Evolutionary conservation across 2,888 invertebrate species (phyloP).

Genomic region (Troides oblongomaculatus): DNA sequence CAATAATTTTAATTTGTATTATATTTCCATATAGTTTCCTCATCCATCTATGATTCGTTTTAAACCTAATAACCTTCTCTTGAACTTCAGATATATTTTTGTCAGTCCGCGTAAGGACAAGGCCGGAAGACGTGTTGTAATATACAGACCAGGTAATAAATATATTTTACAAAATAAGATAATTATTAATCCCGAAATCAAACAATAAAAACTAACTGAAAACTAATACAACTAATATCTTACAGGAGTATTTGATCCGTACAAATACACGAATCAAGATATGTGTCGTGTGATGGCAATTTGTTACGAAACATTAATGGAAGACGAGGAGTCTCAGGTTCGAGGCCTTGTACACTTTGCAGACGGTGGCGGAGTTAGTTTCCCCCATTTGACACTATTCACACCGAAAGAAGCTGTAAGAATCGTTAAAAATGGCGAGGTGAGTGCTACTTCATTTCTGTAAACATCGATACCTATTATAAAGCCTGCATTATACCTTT

Average conservation of each 20-base stretch:
- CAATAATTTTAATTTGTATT: neutral
- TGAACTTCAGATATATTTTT: slow-evolving; percentile 84
- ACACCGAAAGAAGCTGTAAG: slow-evolving; percentile 88
- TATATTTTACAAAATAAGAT: slow-evolving; percentile 29
- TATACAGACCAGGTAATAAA: slow-evolving; percentile 86
- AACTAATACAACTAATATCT: neutral
- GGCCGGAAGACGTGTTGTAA: slow-evolving; percentile 86
- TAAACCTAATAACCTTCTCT: neutral
- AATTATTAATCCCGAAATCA: neutral
- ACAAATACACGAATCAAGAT: slow-evolving; percentile 87
- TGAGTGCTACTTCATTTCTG: slow-evolving; percentile 45
- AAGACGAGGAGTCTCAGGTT: slow-evolving; percentile 90
- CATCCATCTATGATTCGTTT: neutral
- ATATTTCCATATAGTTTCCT: too few relatives aligned
- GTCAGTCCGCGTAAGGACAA: slow-evolving; percentile 88
- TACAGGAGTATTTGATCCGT: slow-evolving; percentile 88
- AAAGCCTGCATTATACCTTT: neutral
- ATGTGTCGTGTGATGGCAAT: slow-evolving; percentile 88
- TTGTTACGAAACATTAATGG: slow-evolving; percentile 88
- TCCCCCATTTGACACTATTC: slow-evolving; percentile 87
- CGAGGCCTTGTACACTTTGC: slow-evolving; percentile 89
- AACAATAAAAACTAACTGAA: neutral
- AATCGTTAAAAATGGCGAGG: slow-evolving; percentile 90
- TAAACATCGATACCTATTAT: neutral
- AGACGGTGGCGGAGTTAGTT: slow-evolving; percentile 86